These are phyloP conservation scores for Mechanitis mazaeus DNA, from an alignment of 2,888 invertebrate species.

Conservation along the genomic window DNA sequence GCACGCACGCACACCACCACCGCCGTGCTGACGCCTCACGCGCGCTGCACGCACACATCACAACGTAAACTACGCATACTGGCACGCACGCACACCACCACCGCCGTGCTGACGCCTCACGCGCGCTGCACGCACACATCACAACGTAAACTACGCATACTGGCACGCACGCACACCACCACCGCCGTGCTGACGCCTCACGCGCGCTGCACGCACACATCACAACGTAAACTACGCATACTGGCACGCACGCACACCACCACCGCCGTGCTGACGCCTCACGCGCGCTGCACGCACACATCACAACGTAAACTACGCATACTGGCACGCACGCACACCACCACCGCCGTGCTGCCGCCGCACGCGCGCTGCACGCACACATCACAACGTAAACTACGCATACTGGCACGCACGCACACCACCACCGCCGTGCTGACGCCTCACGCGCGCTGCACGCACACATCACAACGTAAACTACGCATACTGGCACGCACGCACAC, in stretches of 20 bases:
- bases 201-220: constrained; percentile 44
- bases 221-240: too few species aligned
- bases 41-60: constrained; percentile 41
- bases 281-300: constrained; percentile 45
- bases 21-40: constrained; percentile 90
- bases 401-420: constrained; percentile 78
- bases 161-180: constrained; percentile 73
- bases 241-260: constrained; percentile 80
- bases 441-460: constrained; percentile 46
- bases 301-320: neutral
- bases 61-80: too few species aligned
- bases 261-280: constrained; percentile 93
- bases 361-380: constrained; percentile 47
- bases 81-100: constrained; percentile 83
- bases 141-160: neutral
- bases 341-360: constrained; percentile 94
- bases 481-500: constrained; percentile 61
- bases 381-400: too few species aligned
- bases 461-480: neutral
- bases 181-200: constrained; percentile 93
- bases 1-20: constrained; percentile 79
- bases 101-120: constrained; percentile 91
- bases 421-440: constrained; percentile 95
- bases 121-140: constrained; percentile 45
- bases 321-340: constrained; percentile 68